These are phyloP conservation scores for Tinamus guttatus DNA, from an alignment of 2,113 vertebrate genomes.

Conservation along the genomic window DNA sequence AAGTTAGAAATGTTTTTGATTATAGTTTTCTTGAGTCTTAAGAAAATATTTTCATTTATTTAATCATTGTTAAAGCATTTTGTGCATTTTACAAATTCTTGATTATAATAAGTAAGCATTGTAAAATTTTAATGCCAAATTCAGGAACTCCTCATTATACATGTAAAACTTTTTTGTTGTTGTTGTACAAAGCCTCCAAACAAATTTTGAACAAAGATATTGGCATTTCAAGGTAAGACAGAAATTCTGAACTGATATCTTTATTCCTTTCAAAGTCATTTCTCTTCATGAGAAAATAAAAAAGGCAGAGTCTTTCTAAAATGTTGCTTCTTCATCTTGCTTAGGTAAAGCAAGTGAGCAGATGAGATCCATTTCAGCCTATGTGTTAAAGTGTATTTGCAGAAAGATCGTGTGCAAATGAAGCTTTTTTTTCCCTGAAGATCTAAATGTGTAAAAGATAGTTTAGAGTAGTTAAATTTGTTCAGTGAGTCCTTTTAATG, in stretches of 20 bases:
- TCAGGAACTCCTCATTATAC: no score
- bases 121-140: not conserved
- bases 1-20: not conserved
- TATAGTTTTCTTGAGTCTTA: not conserved
- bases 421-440: not conserved
- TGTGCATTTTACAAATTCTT: not conserved
- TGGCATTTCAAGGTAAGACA: not conserved
- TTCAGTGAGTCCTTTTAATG: not conserved
- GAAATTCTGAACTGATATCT: not conserved
- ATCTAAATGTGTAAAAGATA: not conserved
- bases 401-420: not conserved
- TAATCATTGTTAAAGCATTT: no score
- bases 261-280: not conserved
- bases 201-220: not conserved
- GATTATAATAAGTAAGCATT: not conserved
- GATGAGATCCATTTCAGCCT: not conserved
- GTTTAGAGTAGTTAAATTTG: not conserved
- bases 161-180: not conserved
- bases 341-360: not conserved
- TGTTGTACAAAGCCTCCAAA: not conserved
- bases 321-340: not conserved
- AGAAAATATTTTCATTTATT: no score
- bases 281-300: not conserved
- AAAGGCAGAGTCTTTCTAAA: not conserved
- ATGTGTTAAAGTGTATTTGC: not conserved